Base-by-base conservation (phyloP, 2,888 invertebrate genomes). In the Cataglyphis altisquamis region DNA sequence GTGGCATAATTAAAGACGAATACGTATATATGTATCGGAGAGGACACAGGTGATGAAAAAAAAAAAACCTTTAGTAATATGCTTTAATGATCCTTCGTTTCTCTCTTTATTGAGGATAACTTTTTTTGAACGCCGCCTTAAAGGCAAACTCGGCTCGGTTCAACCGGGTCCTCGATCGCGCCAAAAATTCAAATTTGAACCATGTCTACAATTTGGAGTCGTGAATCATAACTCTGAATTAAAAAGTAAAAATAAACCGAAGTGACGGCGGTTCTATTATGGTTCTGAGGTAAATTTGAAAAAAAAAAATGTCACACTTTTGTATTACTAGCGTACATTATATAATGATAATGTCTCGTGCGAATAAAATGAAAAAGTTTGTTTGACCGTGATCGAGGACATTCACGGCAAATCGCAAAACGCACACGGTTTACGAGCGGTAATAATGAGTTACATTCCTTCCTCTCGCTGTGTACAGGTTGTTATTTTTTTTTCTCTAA, bases 91-190 rank as follows among this genome's bases (percentile, higher is more conserved):
- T 90, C 84, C 86, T 80, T 88, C 87, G 77, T 64, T 89, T 88
- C 84, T 89, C 87, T 90, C 87, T 89, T 89, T 89, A 89, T 89
- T 89, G 83, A 89, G 88, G 88, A 88, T 90, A 89, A 90, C 77
- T 88, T 84, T 82, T 84, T 85, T 86, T 84, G 68, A 86, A 89
- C 83, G 89, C 75, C 55, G 90, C 87, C 87, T 82, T 72, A 82
- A 88, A 78, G 90, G 90, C 89, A 85, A 89, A 83, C 82, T 80
- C 70, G 55, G 60, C 84, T 80, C 85, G 39, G 55, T 72, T 77
- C 29, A 57, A 52, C 32, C 81, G 82, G 66, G 82, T 90, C 80
- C 66, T 85, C 85, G 85, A 25, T 10, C 62, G 73, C 36, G 45
- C 12, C 15, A 36, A 48, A 48, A 12, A 21, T 64, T 18, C 32